Conservation (phyloP, 2,113 vertebrate genomes). For the Dinomys branickii region DNA sequence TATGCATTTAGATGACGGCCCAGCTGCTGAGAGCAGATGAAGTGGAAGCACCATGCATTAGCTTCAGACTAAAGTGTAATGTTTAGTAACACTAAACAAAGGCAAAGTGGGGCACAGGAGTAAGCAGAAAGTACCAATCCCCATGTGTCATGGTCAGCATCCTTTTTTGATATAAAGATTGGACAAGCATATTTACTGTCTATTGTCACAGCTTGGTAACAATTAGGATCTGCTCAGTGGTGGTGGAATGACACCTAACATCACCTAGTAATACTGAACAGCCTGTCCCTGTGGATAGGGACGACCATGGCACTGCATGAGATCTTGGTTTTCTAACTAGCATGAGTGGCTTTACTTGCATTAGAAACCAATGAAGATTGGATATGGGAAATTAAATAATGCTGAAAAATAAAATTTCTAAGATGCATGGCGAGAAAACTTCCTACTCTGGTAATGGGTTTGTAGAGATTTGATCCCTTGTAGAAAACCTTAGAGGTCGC, state of each 20-base stretch:
- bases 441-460: background rate
- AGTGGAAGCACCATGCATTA: conserved; percentile 54
- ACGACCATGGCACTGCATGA: background rate
- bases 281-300: background rate
- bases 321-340: background rate
- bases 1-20: conserved; percentile 67
- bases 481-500: background rate
- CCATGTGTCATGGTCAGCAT: background rate
- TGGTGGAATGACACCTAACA: background rate
- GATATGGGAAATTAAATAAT: background rate
- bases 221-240: background rate
- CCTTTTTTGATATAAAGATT: background rate
- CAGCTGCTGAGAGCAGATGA: conserved; percentile 61
- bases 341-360: background rate
- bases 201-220: conserved; percentile 19
- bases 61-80: conserved; percentile 19
- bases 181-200: background rate
- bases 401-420: conserved; percentile 19
- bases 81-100: conserved; percentile 30
- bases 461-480: background rate
- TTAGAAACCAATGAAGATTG: background rate
- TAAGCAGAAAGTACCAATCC: conserved; percentile 43
- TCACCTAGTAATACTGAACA: background rate
- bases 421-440: background rate
- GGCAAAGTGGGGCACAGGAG: conserved; percentile 1